Evolutionary conservation across 2,797 vertebrate species (phyloP), one percentile per base, ranked within the genome.

Genomic region (Bovichtus diacanthus): DNA sequence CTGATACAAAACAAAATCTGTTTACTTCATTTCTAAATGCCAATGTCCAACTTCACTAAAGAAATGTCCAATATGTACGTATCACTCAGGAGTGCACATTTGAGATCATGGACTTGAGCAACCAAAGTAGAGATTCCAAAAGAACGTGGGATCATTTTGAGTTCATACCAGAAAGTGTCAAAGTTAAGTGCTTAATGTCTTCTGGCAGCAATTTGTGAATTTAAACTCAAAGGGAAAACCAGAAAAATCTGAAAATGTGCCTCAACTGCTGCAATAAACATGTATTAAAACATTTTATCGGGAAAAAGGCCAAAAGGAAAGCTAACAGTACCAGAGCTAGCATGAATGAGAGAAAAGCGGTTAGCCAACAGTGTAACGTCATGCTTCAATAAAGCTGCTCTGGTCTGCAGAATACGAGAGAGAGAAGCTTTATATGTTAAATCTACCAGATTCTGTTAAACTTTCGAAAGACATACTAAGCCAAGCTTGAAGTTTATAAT

Each of bases 121-220:
- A 70, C 58, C 11, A 31, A 75, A 60, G 49, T 36, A 76, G 63
- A 70, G 25, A 46, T n/a, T 86, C 75, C 23, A 63, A 68, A 76
- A n/a, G 12, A 51, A 29, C 63, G 68, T 70, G 71, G 74, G 76
- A 76, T 84, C 51, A 68, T 70, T 76, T 68, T 75, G 62, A 78
- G 38, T 36, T 27, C 59, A 63, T 23, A 74, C 74, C 80, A 80
- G 60, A 60, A 67, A 71, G 70, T 63, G 46, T 76, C 36, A 68
- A 51, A 69, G 46, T 39, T 43, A 46, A 73, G 25, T 21, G 10
- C 71, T 70, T 71, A 27, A 86, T 47, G 65, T 68, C 44, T 58
- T 69, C 41, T 80, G 61, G 63, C 58, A 80, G 62, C 41, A 8
- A 0, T 67, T 71, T 76, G 54, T 70, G 16, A 51, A 60, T 65